phyloP scores from a whole-genome alignment of 92 coral and sea anemone genomes.

The Nematostella vectensis region DNA sequence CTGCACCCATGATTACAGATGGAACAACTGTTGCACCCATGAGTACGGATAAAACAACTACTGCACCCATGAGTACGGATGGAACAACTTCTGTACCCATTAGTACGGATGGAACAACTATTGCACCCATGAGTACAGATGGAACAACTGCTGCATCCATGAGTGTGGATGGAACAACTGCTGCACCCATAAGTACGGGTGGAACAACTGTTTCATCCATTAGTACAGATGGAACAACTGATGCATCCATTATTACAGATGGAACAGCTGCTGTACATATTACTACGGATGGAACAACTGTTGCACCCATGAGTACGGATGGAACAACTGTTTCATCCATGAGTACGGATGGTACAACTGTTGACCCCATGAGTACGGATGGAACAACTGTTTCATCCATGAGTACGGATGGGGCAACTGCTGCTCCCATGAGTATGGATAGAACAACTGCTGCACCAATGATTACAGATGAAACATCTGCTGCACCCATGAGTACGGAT shows the following conservation, averaged over 20 bases:
- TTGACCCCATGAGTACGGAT: neutral
- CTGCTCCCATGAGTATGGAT: neutral
- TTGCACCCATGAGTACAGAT: neutral
- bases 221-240: neutral
- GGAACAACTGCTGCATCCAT: neutral
- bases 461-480: no score
- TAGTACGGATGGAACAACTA: neutral
- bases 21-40: neutral
- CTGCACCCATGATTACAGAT: neutral
- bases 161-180: no score
- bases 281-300: slow-evolving; percentile 3
- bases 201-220: no score
- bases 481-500: slow-evolving; percentile 1
- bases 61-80: neutral
- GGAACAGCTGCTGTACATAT: neutral
- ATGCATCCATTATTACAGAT: neutral
- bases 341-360: neutral
- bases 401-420: neutral
- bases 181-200: neutral
- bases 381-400: slow-evolving; percentile 8
- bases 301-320: neutral
- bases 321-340: neutral
- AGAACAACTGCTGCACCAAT: slow-evolving; percentile 7
- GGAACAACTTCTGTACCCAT: neutral
- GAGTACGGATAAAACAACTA: neutral